Evolutionary conservation across 2,797 vertebrate genomes (phyloP).

Genomic region (Salmo trutta): DNA sequence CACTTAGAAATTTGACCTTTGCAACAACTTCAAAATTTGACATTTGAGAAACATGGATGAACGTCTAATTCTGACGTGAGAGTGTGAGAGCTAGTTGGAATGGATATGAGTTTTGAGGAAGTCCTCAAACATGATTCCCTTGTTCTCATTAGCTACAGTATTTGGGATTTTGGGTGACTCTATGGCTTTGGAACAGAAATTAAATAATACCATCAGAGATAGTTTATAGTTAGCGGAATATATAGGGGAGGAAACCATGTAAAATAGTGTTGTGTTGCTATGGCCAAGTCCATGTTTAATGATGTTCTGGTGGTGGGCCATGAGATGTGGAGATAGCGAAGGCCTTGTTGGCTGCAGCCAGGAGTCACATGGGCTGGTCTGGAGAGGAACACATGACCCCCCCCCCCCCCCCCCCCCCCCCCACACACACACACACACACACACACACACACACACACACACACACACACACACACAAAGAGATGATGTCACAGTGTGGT

Average conservation of each 20-base stretch:
- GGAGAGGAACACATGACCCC: conserved; percentile 11
- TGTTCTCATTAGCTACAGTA: background rate
- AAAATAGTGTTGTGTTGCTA: background rate
- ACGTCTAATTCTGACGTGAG: too few species aligned
- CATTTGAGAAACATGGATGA: background rate
- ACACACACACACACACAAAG: conserved; percentile 2
- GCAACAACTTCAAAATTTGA: too few species aligned
- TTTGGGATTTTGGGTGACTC: background rate
- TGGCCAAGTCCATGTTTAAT: background rate
- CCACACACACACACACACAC: conserved; percentile 6
- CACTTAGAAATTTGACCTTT: too few species aligned
- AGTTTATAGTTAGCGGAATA: too few species aligned
- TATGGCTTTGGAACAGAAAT: background rate
- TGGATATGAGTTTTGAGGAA: background rate
- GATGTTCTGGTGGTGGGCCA: background rate
- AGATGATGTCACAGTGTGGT: too few species aligned
- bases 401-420: background rate
- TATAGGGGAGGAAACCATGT: background rate
- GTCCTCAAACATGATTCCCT: background rate
- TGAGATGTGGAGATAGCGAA: background rate
- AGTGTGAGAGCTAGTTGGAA: too few species aligned
- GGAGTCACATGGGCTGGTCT: conserved; percentile 13
- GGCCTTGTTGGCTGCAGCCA: conserved; percentile 5
- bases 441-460: background rate
- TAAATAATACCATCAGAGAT: too few species aligned